Base-by-base conservation (phyloP, 2,888 invertebrate species). In the Metellina segmentata region DNA sequence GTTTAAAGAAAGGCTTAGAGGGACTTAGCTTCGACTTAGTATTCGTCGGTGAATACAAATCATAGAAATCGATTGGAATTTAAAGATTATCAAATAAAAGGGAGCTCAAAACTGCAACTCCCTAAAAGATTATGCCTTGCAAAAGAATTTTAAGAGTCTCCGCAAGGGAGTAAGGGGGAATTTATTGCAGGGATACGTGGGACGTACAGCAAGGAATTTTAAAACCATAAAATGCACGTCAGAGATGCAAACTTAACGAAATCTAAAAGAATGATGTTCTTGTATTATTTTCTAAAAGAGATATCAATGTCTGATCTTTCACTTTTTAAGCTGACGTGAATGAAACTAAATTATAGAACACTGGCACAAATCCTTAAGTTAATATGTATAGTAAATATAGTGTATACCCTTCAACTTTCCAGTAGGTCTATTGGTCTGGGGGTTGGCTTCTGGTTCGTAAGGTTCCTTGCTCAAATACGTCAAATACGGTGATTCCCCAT, bases 21-120 rank as follows among this genome's bases (percentile, higher is more conserved):
- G 51, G 52, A n/a, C 52, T 78, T 16, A 61, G 51, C 52, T 52
- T 16, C 7, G 13, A n/a, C 34, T 72, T 72, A 20, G 19, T 72
- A 19, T 34, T n/a, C 19, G 34, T 72, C 52, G n/a, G 52, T 13
- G 75, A 75, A 75, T 78, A 49, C n/a, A 78, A 78, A 52, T 78
- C 52, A 78, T 78, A n/a, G 78, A 78, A 52, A 52, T 78, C 19
- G 52, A 52, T 52, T 78, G 52, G 52, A 51, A 78, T 78, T 52
- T n/a, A 7, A n/a, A 78, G n/a, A 78, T 19, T 34, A 75, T 75
- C 13, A 75, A 78, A 78, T 20, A 49, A 61, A 61, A 61, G 61
- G 61, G 13, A 16, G 61, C 61, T 61, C 61, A 61, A 61, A 61
- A 61, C 61, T 61, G 61, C 61, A 61, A 61, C 61, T 61, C 61